These are phyloP conservation scores for Sphecodes monilicornis DNA, from an alignment of 2,888 invertebrate species.

Conservation along the genomic window DNA sequence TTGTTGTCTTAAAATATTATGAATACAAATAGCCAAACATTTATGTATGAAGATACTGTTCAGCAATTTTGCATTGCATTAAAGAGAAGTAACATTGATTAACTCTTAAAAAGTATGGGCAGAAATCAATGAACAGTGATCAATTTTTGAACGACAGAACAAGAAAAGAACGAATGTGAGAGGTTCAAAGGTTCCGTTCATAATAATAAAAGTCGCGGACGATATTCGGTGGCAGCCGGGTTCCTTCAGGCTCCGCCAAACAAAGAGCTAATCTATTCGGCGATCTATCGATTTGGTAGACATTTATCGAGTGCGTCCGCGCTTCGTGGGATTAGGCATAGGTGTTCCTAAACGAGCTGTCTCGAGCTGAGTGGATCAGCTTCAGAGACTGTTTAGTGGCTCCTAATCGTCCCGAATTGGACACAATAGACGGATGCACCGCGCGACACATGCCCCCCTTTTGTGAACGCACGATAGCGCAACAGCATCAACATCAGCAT, in stretches of 20 bases:
- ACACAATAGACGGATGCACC: constrained; percentile 70
- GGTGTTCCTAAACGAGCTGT: constrained; percentile 68
- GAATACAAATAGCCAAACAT: not conserved
- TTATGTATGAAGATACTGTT: too few relatives aligned
- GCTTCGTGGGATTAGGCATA: constrained; percentile 75
- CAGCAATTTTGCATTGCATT: too few relatives aligned
- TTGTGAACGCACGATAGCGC: constrained; percentile 66
- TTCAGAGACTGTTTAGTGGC: constrained; percentile 70
- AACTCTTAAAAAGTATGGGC: too few relatives aligned
- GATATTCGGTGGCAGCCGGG: constrained; percentile 19
- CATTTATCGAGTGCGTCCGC: constrained; percentile 73
- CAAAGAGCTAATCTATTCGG: constrained; percentile 56
- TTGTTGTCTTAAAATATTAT: not conserved
- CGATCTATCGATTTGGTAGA: constrained; percentile 48
- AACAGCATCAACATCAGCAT: constrained; percentile 33
- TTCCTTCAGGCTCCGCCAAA: constrained; percentile 43
- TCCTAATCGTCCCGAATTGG: constrained; percentile 73
- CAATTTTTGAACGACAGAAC: not conserved
- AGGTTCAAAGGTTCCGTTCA: not conserved
- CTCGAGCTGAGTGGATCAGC: constrained; percentile 73
- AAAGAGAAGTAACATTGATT: too few relatives aligned
- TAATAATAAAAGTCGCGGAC: not conserved
- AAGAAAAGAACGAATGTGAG: not conserved
- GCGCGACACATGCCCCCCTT: constrained; percentile 69
- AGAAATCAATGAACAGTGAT: too few relatives aligned